Evolutionary conservation across 2,888 invertebrate species (phyloP).

Genomic region (Philaethria dido): DNA sequence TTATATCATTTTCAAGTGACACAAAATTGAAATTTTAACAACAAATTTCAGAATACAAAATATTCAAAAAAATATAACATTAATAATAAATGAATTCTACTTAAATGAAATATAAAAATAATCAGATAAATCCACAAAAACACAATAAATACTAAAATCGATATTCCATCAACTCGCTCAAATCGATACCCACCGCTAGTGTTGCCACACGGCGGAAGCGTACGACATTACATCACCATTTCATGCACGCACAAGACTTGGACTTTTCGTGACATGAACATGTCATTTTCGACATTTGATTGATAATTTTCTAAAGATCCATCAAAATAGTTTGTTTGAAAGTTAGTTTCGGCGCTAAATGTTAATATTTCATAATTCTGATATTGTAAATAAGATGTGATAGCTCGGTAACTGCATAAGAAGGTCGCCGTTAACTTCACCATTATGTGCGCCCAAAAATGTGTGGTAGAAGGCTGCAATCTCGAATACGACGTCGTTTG

Average conservation of each 20-base stretch:
- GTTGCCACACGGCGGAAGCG: conserved; percentile 64
- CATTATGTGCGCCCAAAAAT: conserved; percentile 76
- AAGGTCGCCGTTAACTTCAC: conserved; percentile 57
- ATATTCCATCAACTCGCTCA: neutral
- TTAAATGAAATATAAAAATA: neutral
- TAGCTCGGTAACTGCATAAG: conserved; percentile 66
- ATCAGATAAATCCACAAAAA: neutral
- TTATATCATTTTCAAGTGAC: neutral
- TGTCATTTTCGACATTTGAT: conserved; percentile 84
- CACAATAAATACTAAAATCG: neutral
- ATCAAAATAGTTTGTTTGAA: conserved; percentile 84
- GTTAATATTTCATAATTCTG: conserved; percentile 66
- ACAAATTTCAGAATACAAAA: neutral
- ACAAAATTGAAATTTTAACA: neutral
- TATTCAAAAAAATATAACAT: neutral
- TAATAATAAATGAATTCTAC: neutral
- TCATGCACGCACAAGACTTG: conserved; percentile 80
- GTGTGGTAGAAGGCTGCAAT: conserved; percentile 80
- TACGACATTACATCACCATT: conserved; percentile 79
- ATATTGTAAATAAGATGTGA: conserved; percentile 71
- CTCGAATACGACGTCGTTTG: conserved; percentile 80
- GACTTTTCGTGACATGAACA: conserved; percentile 81
- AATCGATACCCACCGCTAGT: conserved; percentile 45
- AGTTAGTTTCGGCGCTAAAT: conserved; percentile 81
- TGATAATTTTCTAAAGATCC: conserved; percentile 83